Percentiles rank a stretch among this genome's conserved stretches.
Evolutionary conservation across 2,888 invertebrate genomes (phyloP).

Genomic region (Fragum whitleyi): DNA sequence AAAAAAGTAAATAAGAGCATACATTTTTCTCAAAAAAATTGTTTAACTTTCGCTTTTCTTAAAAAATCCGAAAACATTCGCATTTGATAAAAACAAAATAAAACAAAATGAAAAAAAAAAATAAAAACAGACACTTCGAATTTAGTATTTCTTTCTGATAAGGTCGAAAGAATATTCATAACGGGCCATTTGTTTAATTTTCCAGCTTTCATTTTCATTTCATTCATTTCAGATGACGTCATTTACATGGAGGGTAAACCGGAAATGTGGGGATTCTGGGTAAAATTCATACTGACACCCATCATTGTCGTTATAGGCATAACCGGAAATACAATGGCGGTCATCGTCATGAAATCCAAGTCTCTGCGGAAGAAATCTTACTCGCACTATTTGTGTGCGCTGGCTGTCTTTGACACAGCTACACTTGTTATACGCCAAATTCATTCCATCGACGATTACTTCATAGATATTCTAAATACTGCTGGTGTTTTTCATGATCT

Average conservation of each 20-base stretch:
- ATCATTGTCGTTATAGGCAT: slow-evolving; percentile 78
- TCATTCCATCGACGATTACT: slow-evolving; percentile 69
- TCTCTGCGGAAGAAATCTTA: slow-evolving; percentile 80
- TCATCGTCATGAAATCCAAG: slow-evolving; percentile 81
- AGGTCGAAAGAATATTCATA: too few relatives aligned
- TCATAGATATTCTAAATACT: slow-evolving; percentile 8
- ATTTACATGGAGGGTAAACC: slow-evolving; percentile 7
- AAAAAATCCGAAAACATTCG: too few relatives aligned
- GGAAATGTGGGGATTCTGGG: slow-evolving; percentile 75
- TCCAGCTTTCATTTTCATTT: too few relatives aligned
- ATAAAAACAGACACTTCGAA: too few relatives aligned
- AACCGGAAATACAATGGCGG: slow-evolving; percentile 79
- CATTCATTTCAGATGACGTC: slow-evolving; percentile 1
- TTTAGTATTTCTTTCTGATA: too few relatives aligned
- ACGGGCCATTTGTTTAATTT: too few relatives aligned
- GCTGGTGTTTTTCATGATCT: slow-evolving; percentile 67
- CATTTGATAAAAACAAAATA: too few relatives aligned
- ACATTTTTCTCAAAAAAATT: too few relatives aligned
- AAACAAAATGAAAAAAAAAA: too few relatives aligned
- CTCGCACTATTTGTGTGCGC: slow-evolving; percentile 81
- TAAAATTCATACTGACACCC: slow-evolving; percentile 76
- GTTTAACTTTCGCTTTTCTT: too few relatives aligned
- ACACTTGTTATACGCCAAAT: slow-evolving; percentile 74
- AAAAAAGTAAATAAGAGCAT: too few relatives aligned
- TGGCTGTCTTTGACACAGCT: slow-evolving; percentile 81